Percentiles rank a stretch among this genome's conserved stretches.
Evolutionary conservation across 2,797 vertebrate species (phyloP).

Genomic region (Furcifer pardalis): DNA sequence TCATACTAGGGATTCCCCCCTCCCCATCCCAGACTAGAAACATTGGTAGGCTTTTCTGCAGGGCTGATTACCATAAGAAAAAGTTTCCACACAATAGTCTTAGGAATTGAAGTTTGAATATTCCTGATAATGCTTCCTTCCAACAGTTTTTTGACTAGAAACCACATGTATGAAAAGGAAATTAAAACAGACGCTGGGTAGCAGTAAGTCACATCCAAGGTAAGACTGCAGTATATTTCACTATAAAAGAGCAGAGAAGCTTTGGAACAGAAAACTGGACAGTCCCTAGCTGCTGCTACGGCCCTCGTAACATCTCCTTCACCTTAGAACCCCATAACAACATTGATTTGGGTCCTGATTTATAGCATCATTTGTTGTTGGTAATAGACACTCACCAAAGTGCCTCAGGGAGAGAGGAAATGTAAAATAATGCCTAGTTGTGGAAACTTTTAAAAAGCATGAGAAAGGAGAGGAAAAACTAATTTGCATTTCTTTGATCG

Average conservation of each 20-base stretch:
- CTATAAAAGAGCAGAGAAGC: constrained; percentile 50
- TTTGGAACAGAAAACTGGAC: constrained; percentile 40
- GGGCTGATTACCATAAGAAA: not conserved
- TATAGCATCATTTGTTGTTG: constrained; percentile 68
- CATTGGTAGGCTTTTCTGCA: not conserved
- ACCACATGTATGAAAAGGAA: not conserved
- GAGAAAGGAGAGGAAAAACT: constrained; percentile 36
- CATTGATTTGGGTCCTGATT: constrained; percentile 70
- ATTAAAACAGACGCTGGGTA: constrained; percentile 52
- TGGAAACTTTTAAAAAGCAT: constrained; percentile 56
- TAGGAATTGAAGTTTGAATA: constrained; percentile 21
- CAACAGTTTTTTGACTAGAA: constrained; percentile 33
- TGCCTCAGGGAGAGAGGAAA: constrained; percentile 49
- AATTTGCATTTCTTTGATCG: not conserved
- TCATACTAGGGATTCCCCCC: too few species aligned
- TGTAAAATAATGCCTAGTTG: constrained; percentile 64
- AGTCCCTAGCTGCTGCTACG: constrained; percentile 54
- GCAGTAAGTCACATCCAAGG: constrained; percentile 30
- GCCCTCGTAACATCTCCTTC: constrained; percentile 50
- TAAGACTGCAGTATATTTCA: constrained; percentile 34
- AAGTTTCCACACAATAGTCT: constrained; percentile 31
- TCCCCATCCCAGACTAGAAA: too few species aligned
- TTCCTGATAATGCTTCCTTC: constrained; percentile 29
- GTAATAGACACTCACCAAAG: constrained; percentile 62
- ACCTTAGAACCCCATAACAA: constrained; percentile 59